These are phyloP conservation scores for Odontocerum albicorne DNA, from an alignment of 2,888 invertebrate species.

Conservation along the genomic window DNA sequence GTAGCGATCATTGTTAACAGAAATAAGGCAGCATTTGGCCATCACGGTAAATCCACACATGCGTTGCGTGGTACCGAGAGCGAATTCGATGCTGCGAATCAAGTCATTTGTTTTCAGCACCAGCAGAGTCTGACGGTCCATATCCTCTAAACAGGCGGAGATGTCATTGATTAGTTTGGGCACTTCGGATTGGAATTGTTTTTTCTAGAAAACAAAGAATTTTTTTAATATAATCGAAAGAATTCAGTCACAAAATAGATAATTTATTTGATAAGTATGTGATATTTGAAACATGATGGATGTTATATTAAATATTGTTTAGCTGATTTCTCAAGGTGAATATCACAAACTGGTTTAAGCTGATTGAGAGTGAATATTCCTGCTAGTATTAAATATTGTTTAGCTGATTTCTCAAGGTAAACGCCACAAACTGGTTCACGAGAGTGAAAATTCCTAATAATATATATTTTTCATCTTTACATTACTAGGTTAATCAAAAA, in stretches of 20 bases:
- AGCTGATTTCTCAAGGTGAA: too few relatives aligned
- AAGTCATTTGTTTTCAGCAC: constrained; percentile 97
- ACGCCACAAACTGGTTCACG: too few relatives aligned
- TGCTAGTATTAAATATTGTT: too few relatives aligned
- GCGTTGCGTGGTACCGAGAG: constrained; percentile 71
- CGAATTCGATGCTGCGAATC: constrained; percentile 87
- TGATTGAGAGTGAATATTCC: too few relatives aligned
- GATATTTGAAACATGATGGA: too few relatives aligned
- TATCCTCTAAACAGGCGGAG: constrained; percentile 81
- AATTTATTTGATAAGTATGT: not conserved
- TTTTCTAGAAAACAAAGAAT: constrained; percentile 61
- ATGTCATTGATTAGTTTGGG: constrained; percentile 78
- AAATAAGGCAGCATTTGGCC: constrained; percentile 84
- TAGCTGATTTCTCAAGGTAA: too few relatives aligned
- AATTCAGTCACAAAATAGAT: not conserved
- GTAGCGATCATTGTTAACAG: constrained; percentile 57
- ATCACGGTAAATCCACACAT: constrained; percentile 88
- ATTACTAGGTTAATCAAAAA: too few relatives aligned
- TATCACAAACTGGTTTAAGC: too few relatives aligned
- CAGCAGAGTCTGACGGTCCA: constrained; percentile 92
- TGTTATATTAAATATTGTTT: too few relatives aligned
- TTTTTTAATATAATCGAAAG: not conserved
- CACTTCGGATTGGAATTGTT: constrained; percentile 75
- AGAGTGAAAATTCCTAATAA: too few relatives aligned
- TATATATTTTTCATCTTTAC: too few relatives aligned